Evolutionary conservation across 1,140 invertebrate genomes (phyloP), one percentile per base, ranked within the genome.

Genomic region (Bombus ignitus): DNA sequence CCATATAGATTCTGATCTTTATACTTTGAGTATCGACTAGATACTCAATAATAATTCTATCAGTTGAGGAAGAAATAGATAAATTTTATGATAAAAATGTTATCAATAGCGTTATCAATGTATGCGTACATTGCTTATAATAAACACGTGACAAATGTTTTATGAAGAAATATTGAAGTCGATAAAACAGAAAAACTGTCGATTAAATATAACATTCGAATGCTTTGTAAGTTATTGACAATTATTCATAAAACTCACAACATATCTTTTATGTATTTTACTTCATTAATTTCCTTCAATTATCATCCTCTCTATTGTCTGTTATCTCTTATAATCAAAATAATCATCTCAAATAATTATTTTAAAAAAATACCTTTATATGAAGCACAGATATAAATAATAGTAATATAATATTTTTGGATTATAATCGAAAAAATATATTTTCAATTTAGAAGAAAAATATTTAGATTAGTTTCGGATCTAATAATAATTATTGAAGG

Each of bases 101-200:
- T 79, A 79, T 79, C 77, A 35, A 79, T 32, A 32, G 3, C 44
- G 44, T 47, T 80, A 70, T 80, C 78, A 42, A 35, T 25, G 4
- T 47, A 78, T 47, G 28, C 12, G 6, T 12, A 28, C 15, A n/a
- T 37, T 47, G 9, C 13, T 80, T 47, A 15, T 18, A n/a, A 37
- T 5, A 80, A 53, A 53, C 22, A 53, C 35, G 13, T 37, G 65
- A n/a, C 32, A 35, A 39, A 80, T n/a, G 3, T 22, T 12, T 47
- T 28, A 47, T 25, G 35, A 39, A 39, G n/a, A 25, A 13, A 22
- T 10, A 32, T n/a, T 12, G 25, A 22, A 53, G 25, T 66, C 18
- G 13, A 62, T 18, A 32, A 78, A 65, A 42, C 37, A 12, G 10
- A 39, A 4, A 39, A 70, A 39, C 37, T 10, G 25, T 9, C 65